phyloP scores from a whole-genome alignment of 2,797 vertebrate species.

The Neosalanx taihuensis region DNA sequence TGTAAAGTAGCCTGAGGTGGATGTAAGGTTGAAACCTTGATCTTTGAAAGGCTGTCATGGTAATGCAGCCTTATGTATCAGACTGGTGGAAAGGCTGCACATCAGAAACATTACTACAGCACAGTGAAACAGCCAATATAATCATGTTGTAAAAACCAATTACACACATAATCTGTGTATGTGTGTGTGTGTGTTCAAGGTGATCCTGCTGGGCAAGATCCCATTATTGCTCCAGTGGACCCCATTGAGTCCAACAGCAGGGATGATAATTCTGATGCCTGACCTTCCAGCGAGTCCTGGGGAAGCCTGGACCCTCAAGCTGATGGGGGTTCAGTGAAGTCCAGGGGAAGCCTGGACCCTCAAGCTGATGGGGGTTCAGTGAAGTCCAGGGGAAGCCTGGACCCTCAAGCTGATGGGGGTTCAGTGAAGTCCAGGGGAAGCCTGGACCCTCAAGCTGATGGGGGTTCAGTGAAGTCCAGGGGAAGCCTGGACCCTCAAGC shows the following conservation, averaged over 20 bases:
- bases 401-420: not conserved
- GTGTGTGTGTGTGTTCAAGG: conserved; percentile 61
- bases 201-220: conserved; percentile 77
- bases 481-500: conserved; percentile 65
- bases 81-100: too few species aligned
- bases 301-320: conserved; percentile 80
- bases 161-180: not conserved
- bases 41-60: not conserved
- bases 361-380: not conserved
- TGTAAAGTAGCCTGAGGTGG: not conserved
- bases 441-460: conserved; percentile 82
- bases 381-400: too few species aligned
- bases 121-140: too few species aligned
- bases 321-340: conserved; percentile 64
- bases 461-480: conserved; percentile 48
- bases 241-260: conserved; percentile 35
- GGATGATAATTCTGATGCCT: conserved; percentile 76
- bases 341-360: conserved; percentile 66
- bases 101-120: too few species aligned
- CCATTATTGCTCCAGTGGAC: conserved; percentile 75
- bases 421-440: conserved; percentile 58
- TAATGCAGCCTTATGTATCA: too few species aligned
- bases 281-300: conserved; percentile 53
- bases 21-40: not conserved
- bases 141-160: too few species aligned